Evolutionary conservation across 2,113 vertebrate species (phyloP).

Genomic region (Bostrychus sinensis): DNA sequence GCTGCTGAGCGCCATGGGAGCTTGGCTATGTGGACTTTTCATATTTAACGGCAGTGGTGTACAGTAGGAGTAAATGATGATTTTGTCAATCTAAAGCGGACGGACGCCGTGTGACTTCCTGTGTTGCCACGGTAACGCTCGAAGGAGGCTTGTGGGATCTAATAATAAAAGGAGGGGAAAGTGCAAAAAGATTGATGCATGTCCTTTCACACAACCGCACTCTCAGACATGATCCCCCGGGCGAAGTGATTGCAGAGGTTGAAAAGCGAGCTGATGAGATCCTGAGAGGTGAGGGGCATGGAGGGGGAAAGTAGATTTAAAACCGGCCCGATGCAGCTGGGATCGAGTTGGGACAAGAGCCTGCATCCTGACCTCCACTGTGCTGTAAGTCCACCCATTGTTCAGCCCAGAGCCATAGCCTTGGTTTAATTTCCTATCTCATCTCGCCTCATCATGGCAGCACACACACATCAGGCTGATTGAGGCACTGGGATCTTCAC

Average conservation of each 20-base stretch:
- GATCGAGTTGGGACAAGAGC: slow-evolving; percentile 41
- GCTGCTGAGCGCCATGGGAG: slow-evolving; percentile 16
- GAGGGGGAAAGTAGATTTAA: slow-evolving; percentile 42
- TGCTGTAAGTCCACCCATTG: slow-evolving; percentile 14
- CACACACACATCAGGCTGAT: slow-evolving; percentile 9
- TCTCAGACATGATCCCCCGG: slow-evolving; percentile 25
- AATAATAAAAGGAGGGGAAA: slow-evolving; percentile 57
- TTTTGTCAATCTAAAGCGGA: slow-evolving; percentile 38
- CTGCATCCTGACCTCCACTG: slow-evolving; percentile 32
- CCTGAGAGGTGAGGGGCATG: slow-evolving; percentile 19
- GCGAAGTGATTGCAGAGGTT: slow-evolving; percentile 63
- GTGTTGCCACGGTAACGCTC: slow-evolving; percentile 57
- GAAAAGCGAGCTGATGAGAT: slow-evolving; percentile 59
- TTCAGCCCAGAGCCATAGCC: background rate
- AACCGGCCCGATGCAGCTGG: slow-evolving; percentile 26
- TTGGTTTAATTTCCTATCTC: slow-evolving; percentile 26
- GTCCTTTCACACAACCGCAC: slow-evolving; percentile 29
- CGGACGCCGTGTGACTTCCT: slow-evolving; percentile 31
- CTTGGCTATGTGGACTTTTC: slow-evolving; percentile 15
- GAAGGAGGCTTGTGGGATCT: slow-evolving; percentile 36
- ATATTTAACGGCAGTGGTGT: slow-evolving; percentile 35
- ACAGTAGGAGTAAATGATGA: slow-evolving; percentile 28
- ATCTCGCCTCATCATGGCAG: slow-evolving; percentile 21
- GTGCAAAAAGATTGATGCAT: slow-evolving; percentile 39
- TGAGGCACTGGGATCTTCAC: slow-evolving; percentile 24